A percentile compares a stretch with the other conserved stretches of the same genome.
Evolutionary conservation across 2,113 vertebrate genomes (phyloP).

Genomic region (Xiphophorus hellerii): DNA sequence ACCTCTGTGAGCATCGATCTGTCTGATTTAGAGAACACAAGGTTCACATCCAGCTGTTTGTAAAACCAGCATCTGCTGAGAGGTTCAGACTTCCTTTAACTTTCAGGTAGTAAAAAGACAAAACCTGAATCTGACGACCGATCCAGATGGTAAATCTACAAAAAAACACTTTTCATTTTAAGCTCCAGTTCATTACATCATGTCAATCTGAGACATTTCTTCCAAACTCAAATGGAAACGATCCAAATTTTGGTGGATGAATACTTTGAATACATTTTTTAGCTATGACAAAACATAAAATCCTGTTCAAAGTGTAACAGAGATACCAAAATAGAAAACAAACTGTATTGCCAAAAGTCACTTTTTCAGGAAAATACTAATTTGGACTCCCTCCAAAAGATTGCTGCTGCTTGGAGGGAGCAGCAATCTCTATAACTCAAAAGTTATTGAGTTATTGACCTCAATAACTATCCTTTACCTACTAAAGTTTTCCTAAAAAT

Average conservation of each 20-base stretch:
- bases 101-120: background rate
- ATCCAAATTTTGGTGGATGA: too few relatives aligned
- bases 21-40: conserved; percentile 1
- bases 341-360: background rate
- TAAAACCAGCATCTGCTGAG: background rate
- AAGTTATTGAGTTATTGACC: too few relatives aligned
- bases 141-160: too few relatives aligned
- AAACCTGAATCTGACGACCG: background rate
- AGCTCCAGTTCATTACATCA: too few relatives aligned
- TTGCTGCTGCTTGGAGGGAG: too few relatives aligned
- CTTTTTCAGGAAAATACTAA: background rate
- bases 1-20: background rate
- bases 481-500: background rate
- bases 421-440: too few relatives aligned
- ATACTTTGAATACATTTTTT: too few relatives aligned
- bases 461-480: background rate
- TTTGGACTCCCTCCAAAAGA: background rate
- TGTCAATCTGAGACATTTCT: background rate
- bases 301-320: background rate
- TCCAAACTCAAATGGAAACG: too few relatives aligned
- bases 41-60: background rate
- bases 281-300: too few relatives aligned
- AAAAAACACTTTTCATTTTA: too few relatives aligned
- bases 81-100: background rate
- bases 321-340: background rate